Evolutionary conservation across 2,888 invertebrate genomes (phyloP).

Genomic region (Stramonita haemastoma): DNA sequence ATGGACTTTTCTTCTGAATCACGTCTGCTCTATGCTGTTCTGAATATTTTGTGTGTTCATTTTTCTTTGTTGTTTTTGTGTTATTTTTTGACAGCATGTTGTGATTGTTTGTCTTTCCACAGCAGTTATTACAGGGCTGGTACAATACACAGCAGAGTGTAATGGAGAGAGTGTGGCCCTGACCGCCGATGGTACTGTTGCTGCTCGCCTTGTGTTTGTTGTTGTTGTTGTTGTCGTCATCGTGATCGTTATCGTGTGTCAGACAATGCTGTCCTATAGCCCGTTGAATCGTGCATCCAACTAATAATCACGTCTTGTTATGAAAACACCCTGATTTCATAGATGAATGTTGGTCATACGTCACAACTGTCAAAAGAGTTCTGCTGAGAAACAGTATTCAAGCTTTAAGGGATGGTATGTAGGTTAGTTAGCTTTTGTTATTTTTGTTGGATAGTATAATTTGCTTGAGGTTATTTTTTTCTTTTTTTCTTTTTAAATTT

Average conservation of each 20-base stretch:
- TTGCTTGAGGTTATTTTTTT: background rate
- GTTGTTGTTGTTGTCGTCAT: background rate
- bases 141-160: conserved; percentile 9
- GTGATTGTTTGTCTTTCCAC: conserved; percentile 1
- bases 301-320: background rate
- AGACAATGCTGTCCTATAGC: background rate
- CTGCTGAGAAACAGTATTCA: background rate
- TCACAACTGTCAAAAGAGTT: background rate
- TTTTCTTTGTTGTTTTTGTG: background rate
- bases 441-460: background rate
- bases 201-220: background rate
- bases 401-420: background rate
- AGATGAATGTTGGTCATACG: too few species aligned
- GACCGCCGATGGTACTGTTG: background rate
- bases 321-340: conserved; percentile 2
- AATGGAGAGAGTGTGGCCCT: background rate
- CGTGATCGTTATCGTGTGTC: background rate
- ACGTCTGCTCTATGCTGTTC: background rate
- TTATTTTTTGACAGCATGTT: too few species aligned
- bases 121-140: conserved; percentile 21
- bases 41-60: background rate
- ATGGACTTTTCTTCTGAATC: too few species aligned
- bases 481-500: background rate
- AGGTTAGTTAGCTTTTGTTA: background rate
- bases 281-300: conserved; percentile 23